Evolutionary conservation across 2,888 invertebrate species (phyloP).

Genomic region (Hemaris fuciformis): DNA sequence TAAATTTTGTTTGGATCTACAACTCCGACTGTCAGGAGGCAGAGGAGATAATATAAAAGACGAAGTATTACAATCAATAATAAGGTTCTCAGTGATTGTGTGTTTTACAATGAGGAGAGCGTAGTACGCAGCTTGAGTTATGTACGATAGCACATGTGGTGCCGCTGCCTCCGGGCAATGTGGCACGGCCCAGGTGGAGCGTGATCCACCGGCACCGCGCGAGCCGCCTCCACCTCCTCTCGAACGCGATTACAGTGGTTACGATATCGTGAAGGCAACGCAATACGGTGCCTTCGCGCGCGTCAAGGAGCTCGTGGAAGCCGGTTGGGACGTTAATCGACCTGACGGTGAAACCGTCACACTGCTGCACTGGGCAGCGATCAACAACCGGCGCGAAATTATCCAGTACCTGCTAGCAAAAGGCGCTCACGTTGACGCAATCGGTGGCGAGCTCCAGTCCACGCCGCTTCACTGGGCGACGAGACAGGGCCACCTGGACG

Average conservation of each 20-base stretch:
- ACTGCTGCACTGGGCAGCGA: constrained; percentile 99
- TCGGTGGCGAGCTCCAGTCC: constrained; percentile 97
- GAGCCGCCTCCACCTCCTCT: constrained; percentile 83
- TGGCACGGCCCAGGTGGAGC: constrained; percentile 83
- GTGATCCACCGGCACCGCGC: constrained; percentile 82
- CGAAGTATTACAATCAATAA: neutral
- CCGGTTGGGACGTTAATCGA: constrained; percentile 96
- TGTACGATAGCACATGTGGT: constrained; percentile 88
- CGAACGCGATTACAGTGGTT: constrained; percentile 87
- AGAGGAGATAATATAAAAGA: neutral
- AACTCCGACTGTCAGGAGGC: neutral
- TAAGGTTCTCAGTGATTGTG: neutral
- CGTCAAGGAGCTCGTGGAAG: constrained; percentile 93
- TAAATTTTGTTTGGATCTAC: constrained; percentile 20
- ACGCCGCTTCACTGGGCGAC: constrained; percentile 99
- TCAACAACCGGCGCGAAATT: constrained; percentile 97
- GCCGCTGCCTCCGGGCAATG: constrained; percentile 85
- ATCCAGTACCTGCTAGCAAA: constrained; percentile 93
- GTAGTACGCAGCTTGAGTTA: constrained; percentile 36
- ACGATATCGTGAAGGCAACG: constrained; percentile 96
- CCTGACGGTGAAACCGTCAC: constrained; percentile 98
- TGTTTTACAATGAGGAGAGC: neutral
- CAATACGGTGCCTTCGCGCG: constrained; percentile 96
- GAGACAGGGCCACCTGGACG: constrained; percentile 93
- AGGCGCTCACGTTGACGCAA: constrained; percentile 90